Percentiles rank a stretch among this genome's conserved stretches.
Conservation (phyloP, 2,888 invertebrate genomes). For the Heliconius erato region DNA sequence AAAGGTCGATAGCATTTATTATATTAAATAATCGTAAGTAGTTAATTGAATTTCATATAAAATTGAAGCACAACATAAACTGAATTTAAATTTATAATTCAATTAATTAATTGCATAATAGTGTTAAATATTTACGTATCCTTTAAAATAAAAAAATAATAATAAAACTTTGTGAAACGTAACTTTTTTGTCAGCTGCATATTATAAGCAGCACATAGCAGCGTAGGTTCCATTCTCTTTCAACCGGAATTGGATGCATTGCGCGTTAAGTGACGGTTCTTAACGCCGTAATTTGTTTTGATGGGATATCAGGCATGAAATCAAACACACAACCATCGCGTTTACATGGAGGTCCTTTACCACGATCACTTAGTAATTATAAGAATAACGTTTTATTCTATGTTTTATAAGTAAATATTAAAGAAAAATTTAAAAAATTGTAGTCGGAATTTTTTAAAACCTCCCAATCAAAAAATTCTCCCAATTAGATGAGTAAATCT, state of each 20-base stretch:
- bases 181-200: background rate
- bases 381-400: too few species aligned
- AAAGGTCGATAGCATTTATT: too few species aligned
- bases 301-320: background rate
- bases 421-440: background rate
- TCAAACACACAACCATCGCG: background rate
- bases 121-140: background rate
- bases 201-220: background rate
- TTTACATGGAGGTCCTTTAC: too few species aligned
- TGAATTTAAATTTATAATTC: background rate
- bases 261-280: background rate
- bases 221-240: too few species aligned
- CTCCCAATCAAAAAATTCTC: too few species aligned
- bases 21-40: too few species aligned
- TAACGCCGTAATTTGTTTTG: background rate
- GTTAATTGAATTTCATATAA: background rate
- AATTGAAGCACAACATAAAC: background rate
- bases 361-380: too few species aligned
- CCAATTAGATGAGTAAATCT: slow-evolving; percentile 20
- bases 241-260: background rate
- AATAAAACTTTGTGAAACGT: background rate
- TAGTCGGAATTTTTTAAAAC: background rate
- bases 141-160: too few species aligned
- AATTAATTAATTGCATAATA: background rate
- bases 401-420: too few species aligned